phyloP scores from a whole-genome alignment of 2,797 vertebrate genomes.

The Borostomias antarcticus region DNA sequence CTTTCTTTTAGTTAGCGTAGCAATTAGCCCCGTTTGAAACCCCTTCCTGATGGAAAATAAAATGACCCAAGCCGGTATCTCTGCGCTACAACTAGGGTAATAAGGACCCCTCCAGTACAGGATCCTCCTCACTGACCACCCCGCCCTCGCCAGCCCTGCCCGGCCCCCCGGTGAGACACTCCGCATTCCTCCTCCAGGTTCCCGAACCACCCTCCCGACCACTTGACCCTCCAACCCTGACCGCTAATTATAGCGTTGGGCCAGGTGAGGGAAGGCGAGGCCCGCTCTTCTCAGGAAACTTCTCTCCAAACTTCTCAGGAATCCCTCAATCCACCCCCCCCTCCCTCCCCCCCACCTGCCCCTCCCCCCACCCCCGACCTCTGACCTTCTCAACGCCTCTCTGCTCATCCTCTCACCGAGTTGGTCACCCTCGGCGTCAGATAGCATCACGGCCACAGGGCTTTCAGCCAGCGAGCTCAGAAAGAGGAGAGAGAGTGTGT shows the following conservation, averaged over 20 bases:
- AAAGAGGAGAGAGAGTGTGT: too few species aligned
- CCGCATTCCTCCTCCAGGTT: background rate
- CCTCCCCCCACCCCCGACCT: background rate
- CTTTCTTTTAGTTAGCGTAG: too few species aligned
- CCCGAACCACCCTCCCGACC: background rate
- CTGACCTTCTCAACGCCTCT: too few species aligned
- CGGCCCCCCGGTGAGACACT: background rate
- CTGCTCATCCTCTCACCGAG: background rate
- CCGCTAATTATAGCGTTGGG: conserved; percentile 19
- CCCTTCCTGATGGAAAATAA: too few species aligned
- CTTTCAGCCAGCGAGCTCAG: background rate
- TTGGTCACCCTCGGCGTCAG: background rate
- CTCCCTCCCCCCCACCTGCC: background rate
- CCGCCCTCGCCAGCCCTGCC: background rate
- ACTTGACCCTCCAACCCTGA: background rate
- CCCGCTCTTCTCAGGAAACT: background rate
- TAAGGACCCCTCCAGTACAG: too few species aligned
- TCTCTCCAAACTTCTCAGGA: background rate
- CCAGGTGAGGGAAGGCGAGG: background rate
- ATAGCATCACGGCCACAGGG: background rate
- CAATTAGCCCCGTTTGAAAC: too few species aligned
- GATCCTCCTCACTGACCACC: background rate
- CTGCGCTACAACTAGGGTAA: too few species aligned
- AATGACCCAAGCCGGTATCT: too few species aligned
- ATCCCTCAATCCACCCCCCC: conserved; percentile 1